A percentile compares a stretch with the other conserved stretches of the same genome.
These are phyloP conservation scores for Meteorus sp. DNA, from an alignment of 1,140 invertebrate species.

Conservation along the genomic window DNA sequence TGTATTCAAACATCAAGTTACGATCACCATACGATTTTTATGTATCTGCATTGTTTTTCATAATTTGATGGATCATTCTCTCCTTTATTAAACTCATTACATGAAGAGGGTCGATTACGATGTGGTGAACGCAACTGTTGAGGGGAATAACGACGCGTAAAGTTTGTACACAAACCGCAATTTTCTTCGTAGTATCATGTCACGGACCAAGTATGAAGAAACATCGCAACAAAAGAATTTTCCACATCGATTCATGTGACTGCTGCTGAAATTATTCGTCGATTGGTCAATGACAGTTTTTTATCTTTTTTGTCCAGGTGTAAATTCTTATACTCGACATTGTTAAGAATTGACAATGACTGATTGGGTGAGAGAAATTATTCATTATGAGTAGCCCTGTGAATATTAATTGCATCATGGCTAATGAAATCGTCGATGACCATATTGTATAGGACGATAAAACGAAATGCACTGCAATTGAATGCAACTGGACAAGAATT, in stretches of 20 bases:
- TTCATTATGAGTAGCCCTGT: too few relatives aligned
- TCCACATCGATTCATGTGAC: constrained; percentile 12
- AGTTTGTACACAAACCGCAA: constrained; percentile 18
- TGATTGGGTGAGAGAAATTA: too few relatives aligned
- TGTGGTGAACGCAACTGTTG: too few relatives aligned
- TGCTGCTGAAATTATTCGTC: constrained; percentile 6
- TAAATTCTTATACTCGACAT: too few relatives aligned
- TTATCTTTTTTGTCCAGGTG: constrained; percentile 5
- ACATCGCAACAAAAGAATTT: constrained; percentile 8
- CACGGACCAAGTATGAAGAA: background rate
- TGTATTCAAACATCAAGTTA: too few relatives aligned
- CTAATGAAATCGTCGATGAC: background rate
- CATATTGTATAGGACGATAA: background rate
- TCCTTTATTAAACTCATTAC: background rate
- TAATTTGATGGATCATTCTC: background rate
- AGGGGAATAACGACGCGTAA: background rate
- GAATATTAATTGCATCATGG: too few relatives aligned
- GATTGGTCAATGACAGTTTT: constrained; percentile 1
- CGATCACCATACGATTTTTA: background rate
- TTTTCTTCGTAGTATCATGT: constrained; percentile 1
- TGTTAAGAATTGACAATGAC: too few relatives aligned
- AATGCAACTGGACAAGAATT: too few relatives aligned
- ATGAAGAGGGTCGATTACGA: background rate
- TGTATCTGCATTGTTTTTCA: background rate
- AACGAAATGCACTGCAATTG: background rate